These are phyloP conservation scores for Falco peregrinus DNA, from an alignment of 2,797 vertebrate species.

Conservation along the genomic window DNA sequence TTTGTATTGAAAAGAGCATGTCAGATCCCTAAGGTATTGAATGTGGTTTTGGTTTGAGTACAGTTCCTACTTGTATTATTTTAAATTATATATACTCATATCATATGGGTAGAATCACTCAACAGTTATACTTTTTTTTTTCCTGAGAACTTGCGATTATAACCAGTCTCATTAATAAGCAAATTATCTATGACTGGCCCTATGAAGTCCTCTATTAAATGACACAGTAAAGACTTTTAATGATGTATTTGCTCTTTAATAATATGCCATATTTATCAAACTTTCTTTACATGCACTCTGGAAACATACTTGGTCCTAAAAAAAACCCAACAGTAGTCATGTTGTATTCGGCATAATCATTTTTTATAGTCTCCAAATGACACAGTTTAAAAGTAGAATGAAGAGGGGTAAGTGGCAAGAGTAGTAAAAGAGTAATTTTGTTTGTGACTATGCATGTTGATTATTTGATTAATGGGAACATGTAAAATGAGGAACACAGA, in stretches of 20 bases:
- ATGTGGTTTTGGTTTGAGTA: background rate
- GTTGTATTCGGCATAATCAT: background rate
- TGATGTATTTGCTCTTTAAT: background rate
- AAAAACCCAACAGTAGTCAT: fast-evolving
- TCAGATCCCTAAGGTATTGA: background rate
- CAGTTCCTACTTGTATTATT: background rate
- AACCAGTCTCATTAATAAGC: background rate
- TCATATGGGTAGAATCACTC: background rate
- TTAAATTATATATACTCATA: background rate
- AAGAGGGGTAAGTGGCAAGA: background rate
- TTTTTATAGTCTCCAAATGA: background rate
- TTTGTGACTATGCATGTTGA: background rate
- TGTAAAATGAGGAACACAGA: background rate
- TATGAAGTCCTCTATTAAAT: background rate
- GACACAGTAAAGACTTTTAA: background rate
- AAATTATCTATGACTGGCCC: background rate
- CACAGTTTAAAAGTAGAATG: background rate
- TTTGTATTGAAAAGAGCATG: background rate
- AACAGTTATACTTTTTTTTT: background rate
- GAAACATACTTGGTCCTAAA: background rate
- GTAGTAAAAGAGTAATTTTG: background rate
- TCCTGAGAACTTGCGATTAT: background rate
- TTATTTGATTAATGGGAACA: background rate
- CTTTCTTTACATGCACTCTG: background rate
- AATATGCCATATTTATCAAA: background rate